phyloP scores from a whole-genome alignment of 2,797 vertebrate species.

The Tangara arthus region DNA sequence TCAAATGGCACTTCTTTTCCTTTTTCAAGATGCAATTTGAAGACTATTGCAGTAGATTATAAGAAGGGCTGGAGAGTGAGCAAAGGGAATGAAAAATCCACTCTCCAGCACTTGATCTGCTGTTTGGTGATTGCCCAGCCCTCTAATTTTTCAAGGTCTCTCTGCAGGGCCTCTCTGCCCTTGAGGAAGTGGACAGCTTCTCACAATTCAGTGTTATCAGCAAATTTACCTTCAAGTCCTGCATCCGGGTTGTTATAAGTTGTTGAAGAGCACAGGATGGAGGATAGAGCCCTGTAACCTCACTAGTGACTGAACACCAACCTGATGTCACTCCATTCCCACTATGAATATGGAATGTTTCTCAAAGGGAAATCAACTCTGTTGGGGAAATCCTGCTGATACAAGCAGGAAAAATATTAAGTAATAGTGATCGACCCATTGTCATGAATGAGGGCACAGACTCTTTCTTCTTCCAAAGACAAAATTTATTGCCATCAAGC shows the following conservation, averaged over 20 bases:
- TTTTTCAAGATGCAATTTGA: not conserved
- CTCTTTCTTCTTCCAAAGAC: not conserved
- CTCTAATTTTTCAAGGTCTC: not conserved
- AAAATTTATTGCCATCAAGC: not conserved
- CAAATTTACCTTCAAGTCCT: not conserved
- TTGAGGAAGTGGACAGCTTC: not conserved
- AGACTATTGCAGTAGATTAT: not conserved
- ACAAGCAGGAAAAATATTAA: not conserved
- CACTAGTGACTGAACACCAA: not conserved
- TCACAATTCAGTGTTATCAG: not conserved
- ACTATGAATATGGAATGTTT: not conserved
- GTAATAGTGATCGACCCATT: not conserved
- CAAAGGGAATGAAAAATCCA: not conserved
- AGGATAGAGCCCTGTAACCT: not conserved
- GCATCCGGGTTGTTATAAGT: not conserved
- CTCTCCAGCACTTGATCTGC: not conserved
- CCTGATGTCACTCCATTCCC: too few species aligned
- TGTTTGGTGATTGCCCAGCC: not conserved
- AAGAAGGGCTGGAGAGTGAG: not conserved
- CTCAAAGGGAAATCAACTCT: not conserved
- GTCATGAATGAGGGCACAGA: fast-evolving
- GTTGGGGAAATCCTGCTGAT: not conserved
- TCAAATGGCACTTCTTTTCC: not conserved
- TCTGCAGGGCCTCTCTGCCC: not conserved
- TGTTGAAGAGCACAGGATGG: not conserved